phyloP scores from a whole-genome alignment of 2,888 invertebrate species.

The Leptogaster cylindrica region DNA sequence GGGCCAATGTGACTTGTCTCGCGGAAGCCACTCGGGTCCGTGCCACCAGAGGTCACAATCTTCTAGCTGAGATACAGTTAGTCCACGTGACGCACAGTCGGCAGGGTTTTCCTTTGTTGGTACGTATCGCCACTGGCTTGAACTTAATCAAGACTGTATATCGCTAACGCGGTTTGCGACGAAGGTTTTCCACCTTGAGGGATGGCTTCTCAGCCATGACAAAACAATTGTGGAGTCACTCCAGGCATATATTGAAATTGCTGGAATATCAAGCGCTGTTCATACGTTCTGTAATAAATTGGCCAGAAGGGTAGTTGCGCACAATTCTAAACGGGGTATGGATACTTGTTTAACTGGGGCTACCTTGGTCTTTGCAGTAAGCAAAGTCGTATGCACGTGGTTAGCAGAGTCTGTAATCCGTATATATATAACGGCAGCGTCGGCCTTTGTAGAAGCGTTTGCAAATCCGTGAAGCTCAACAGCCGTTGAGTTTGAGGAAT shows the following conservation, averaged over 20 bases:
- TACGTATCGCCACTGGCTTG: not conserved
- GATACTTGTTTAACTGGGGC: not conserved
- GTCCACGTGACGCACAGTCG: not conserved
- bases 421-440: not conserved
- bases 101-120: constrained; percentile 1
- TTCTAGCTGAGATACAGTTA: not conserved
- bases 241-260: not conserved
- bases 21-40: not conserved
- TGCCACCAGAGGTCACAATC: not conserved
- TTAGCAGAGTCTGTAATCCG: not conserved
- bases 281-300: not conserved
- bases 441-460: not conserved
- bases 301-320: not conserved
- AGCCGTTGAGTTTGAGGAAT: not conserved
- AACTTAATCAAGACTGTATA: not conserved
- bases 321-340: not conserved
- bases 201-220: not conserved
- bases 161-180: not conserved
- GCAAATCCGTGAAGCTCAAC: not conserved
- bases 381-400: not conserved
- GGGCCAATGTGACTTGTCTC: not conserved
- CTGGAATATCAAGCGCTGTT: not conserved
- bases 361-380: too few relatives aligned
- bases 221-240: constrained; percentile 7
- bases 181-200: not conserved